Conservation (phyloP, 2,797 vertebrate species). For the Rhinatrema bivittatum region DNA sequence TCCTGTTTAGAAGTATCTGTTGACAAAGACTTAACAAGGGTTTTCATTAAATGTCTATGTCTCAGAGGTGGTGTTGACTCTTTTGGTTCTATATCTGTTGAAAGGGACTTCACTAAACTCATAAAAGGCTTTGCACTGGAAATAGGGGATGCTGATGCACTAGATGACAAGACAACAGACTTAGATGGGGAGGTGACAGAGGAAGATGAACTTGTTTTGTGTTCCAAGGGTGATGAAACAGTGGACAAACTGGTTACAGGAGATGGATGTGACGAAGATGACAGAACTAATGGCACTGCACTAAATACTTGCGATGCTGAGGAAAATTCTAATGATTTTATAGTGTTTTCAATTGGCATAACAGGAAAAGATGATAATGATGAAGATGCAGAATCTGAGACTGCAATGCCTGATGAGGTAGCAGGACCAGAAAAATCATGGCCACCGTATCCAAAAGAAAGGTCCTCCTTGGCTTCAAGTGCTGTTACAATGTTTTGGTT, state of each 20-base stretch:
- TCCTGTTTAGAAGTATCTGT: slow-evolving; percentile 85
- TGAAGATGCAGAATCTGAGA: slow-evolving; percentile 32
- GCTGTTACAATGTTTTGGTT: slow-evolving; percentile 78
- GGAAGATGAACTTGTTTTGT: slow-evolving; percentile 55
- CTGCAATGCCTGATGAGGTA: slow-evolving; percentile 38
- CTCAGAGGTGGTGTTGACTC: slow-evolving; percentile 60
- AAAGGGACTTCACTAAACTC: slow-evolving; percentile 79
- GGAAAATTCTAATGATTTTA: slow-evolving; percentile 41
- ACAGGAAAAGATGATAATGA: slow-evolving; percentile 36
- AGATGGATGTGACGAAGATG: slow-evolving; percentile 39
- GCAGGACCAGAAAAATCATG: slow-evolving; percentile 39
- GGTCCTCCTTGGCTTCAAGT: slow-evolving; percentile 85
- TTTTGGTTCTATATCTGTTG: slow-evolving; percentile 78
- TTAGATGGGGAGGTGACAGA: slow-evolving; percentile 70
- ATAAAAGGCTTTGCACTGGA: slow-evolving; percentile 73
- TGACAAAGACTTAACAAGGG: slow-evolving; percentile 88
- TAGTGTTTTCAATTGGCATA: slow-evolving; percentile 39
- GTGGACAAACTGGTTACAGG: slow-evolving; percentile 52
- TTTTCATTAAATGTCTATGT: slow-evolving; percentile 87
- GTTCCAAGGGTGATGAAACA: slow-evolving; percentile 69
- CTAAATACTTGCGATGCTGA: slow-evolving; percentile 33
- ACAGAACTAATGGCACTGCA: slow-evolving; percentile 48
- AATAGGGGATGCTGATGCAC: slow-evolving; percentile 44
- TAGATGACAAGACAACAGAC: slow-evolving; percentile 64
- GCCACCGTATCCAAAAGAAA: slow-evolving; percentile 63